phyloP scores from a whole-genome alignment of 2,888 invertebrate genomes.

The Lasioglossum zephyrum region DNA sequence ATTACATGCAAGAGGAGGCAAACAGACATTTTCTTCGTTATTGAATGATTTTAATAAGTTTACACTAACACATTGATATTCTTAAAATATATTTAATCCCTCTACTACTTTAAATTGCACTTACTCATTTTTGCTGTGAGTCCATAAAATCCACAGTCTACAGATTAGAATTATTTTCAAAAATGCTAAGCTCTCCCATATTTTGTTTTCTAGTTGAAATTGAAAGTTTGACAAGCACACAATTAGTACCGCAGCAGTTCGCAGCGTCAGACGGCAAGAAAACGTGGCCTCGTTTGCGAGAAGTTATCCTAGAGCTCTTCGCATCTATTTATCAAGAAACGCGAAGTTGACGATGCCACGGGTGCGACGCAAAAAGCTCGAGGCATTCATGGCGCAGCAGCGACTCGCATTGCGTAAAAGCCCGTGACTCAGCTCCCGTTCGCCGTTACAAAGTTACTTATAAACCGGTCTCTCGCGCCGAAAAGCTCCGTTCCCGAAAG shows the following conservation, averaged over 20 bases:
- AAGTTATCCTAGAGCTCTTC: background rate
- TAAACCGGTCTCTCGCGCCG: constrained; percentile 22
- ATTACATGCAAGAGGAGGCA: too few relatives aligned
- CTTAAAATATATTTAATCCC: too few relatives aligned
- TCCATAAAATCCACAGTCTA: too few relatives aligned
- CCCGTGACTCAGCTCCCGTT: constrained; percentile 32
- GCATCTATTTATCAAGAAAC: constrained; percentile 25
- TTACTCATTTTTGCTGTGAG: too few relatives aligned
- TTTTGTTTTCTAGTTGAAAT: background rate
- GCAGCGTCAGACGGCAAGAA: background rate
- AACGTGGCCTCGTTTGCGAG: background rate
- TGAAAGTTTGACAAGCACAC: background rate
- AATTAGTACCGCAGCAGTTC: background rate
- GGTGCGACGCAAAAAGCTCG: constrained; percentile 30
- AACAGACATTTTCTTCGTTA: too few relatives aligned
- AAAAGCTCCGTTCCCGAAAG: constrained; percentile 22
- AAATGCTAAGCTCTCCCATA: background rate
- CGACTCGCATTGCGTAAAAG: background rate
- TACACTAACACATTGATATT: too few relatives aligned
- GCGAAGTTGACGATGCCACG: background rate
- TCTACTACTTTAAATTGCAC: too few relatives aligned
- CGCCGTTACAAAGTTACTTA: constrained; percentile 38
- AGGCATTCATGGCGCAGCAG: background rate
- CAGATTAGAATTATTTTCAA: background rate
- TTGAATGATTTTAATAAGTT: too few relatives aligned